Conservation (phyloP, 2,113 vertebrate genomes). For the Amphiprion ocellaris region DNA sequence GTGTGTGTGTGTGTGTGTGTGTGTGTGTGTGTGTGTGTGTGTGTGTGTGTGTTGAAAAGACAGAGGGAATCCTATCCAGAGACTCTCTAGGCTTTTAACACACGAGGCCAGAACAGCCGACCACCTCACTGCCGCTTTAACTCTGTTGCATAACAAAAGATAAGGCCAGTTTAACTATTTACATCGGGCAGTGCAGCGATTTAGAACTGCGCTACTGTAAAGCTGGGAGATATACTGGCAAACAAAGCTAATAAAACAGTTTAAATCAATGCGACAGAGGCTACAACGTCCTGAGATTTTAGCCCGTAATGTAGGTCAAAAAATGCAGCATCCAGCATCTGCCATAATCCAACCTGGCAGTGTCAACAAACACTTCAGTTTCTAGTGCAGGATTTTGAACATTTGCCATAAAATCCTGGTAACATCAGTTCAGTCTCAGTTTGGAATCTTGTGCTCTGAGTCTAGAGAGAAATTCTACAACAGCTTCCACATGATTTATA, state of each 20-base stretch:
- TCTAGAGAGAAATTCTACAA: too few relatives aligned
- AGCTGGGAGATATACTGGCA: background rate
- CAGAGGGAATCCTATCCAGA: conserved; percentile 20
- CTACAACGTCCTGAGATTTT: background rate
- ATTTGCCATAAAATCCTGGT: too few relatives aligned
- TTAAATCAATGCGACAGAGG: background rate
- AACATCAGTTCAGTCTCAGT: background rate
- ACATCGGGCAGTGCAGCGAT: background rate
- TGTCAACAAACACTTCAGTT: background rate
- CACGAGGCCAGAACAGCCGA: background rate
- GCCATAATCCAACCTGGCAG: too few relatives aligned
- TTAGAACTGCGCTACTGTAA: background rate
- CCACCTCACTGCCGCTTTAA: conserved; percentile 28
- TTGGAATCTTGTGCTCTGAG: background rate
- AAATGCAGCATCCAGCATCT: background rate
- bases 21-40: conserved; percentile 27
- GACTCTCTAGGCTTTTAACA: conserved; percentile 12
- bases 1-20: conserved; percentile 41
- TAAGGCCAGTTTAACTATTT: conserved; percentile 8
- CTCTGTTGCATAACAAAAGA: conserved; percentile 41
- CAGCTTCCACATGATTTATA: background rate
- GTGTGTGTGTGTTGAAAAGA: conserved; percentile 30
- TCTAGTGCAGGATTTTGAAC: too few relatives aligned
- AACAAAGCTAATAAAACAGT: background rate
- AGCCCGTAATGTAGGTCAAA: background rate